Conservation (phyloP, 1,140 invertebrate species). For the Cephus cinctus region DNA sequence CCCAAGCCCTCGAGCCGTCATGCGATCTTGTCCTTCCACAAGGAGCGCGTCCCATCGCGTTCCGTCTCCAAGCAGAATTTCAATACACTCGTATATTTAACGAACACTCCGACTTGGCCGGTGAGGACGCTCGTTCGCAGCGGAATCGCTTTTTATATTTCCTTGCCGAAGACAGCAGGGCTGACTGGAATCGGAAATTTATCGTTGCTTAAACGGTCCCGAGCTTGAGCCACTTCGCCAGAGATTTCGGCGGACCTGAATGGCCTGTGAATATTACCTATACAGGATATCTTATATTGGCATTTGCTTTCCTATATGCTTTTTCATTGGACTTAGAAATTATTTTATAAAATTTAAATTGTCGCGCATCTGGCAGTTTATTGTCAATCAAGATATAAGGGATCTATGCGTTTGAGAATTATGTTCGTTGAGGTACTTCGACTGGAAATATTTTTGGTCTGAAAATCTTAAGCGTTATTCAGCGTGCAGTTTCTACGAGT, state of each 20-base stretch:
- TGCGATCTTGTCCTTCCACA: slow-evolving; percentile 48
- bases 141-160: slow-evolving; percentile 33
- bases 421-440: too few relatives aligned
- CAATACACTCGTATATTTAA: slow-evolving; percentile 50
- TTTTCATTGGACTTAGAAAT: too few relatives aligned
- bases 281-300: too few relatives aligned
- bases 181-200: slow-evolving; percentile 37
- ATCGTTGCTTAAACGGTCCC: slow-evolving; percentile 34
- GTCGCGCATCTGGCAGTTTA: too few relatives aligned
- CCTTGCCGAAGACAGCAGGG: slow-evolving; percentile 15
- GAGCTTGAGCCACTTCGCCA: slow-evolving; percentile 2
- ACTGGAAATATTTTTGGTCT: too few relatives aligned
- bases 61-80: slow-evolving; percentile 40
- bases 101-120: slow-evolving; percentile 31
- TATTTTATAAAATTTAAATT: too few relatives aligned
- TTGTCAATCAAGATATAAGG: too few relatives aligned
- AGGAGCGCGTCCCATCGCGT: slow-evolving; percentile 37
- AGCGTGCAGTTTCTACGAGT: too few relatives aligned
- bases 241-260: slow-evolving; percentile 21
- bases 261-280: too few relatives aligned
- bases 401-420: too few relatives aligned
- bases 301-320: too few relatives aligned
- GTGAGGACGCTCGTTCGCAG: slow-evolving; percentile 25
- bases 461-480: too few relatives aligned
- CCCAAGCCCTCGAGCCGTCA: slow-evolving; percentile 41